Evolutionary conservation across 2,797 vertebrate genomes (phyloP), one percentile per base, ranked within the genome.

Genomic region (Bovichtus variegatus): DNA sequence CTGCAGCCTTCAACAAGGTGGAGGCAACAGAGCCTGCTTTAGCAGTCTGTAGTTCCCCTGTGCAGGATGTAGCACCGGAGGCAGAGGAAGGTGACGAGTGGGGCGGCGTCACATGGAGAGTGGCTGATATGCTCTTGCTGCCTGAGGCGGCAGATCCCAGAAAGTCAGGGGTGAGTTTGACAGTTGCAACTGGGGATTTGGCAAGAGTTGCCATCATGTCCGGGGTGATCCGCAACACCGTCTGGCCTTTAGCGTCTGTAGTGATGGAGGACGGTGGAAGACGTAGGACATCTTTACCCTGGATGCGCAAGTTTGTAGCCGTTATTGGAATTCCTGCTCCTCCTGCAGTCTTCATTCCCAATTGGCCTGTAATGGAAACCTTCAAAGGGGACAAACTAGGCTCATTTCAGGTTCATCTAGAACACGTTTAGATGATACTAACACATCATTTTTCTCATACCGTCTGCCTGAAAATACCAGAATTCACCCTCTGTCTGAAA

Each of bases 181-280:
- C 97, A 0, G 98, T 98, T 3, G 98, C 96, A 34, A 99, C 96
- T 49, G 98, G 98, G 27, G 97, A 98, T 89, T 99, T 99, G 80
- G 98, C 96, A 25, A 99, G 93, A 0, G 98, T 99, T n/a, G 98
- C 98, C 98, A 99, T 98, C 98, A 99, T 99, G 94, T 99, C 98
- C 0, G 98, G 98, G 4, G 98, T 99, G 90, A 99, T 99, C 21
- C 98, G 96, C 75, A 99, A 92, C 81, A 99, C 98, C 0, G 98
- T 99, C 93, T 99, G 98, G 7, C 98, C 98, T 89, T 99, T 99
- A 0, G 98, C 94, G 0, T 99, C 98, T 0, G 98, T 99, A 81
- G 97, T 99, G 93, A 99, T 99, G 74, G 98, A 99, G 27, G 98
- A 99, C 0, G 98, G 96, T 0, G 98, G 97, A 3, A 99, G 96